Evolutionary conservation across 2,888 invertebrate genomes (phyloP), one percentile per base, ranked within the genome.

Genomic region (Torymus texanus): DNA sequence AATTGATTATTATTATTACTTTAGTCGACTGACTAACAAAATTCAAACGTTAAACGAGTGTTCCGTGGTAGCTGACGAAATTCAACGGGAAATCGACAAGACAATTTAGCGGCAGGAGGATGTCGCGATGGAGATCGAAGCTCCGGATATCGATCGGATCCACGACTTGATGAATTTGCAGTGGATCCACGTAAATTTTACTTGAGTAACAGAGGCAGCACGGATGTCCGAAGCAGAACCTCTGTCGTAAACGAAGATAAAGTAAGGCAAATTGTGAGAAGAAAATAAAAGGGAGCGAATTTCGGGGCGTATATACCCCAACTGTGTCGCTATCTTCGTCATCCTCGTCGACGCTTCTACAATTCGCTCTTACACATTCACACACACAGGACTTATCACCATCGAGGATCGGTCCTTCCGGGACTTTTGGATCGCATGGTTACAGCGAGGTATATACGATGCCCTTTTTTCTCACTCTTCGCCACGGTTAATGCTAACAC

Each of bases 351-450:
- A 16, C 56, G n/a, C 12, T 24, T n/a, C 66, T 66, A 56, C 67
- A 66, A 70, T 76, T 13, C 29, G 56, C n/a, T 8, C 70, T 51
- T 24, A 10, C 59, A 13, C 68, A 21, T 74, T n/a, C n/a, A 72
- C 51, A 14, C 13, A 56, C 50, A n/a, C 41, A 21, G n/a, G 18
- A 59, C 65, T 75, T 70, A 71, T 67, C 75, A 75, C 58, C 75
- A 59, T 21, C 66, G 75, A 58, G 58, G 66, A 68, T 79, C 75
- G 61, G 79, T 72, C 79, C 79, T 75, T 41, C 50, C 75, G 56
- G 79, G 79, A 76, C 79, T 76, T 41, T 16, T 72, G 75, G 75
- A 76, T 80, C 79, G 75, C 75, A 80, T 80, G 79, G 53, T 75
- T 72, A 76, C 67, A 76, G 62, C 67, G 75, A 80, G 79, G 79